A percentile compares a stretch with the other conserved stretches of the same genome.
These are phyloP conservation scores for Sarcophaga caerulescens DNA, from an alignment of 2,888 invertebrate genomes.

Conservation along the genomic window DNA sequence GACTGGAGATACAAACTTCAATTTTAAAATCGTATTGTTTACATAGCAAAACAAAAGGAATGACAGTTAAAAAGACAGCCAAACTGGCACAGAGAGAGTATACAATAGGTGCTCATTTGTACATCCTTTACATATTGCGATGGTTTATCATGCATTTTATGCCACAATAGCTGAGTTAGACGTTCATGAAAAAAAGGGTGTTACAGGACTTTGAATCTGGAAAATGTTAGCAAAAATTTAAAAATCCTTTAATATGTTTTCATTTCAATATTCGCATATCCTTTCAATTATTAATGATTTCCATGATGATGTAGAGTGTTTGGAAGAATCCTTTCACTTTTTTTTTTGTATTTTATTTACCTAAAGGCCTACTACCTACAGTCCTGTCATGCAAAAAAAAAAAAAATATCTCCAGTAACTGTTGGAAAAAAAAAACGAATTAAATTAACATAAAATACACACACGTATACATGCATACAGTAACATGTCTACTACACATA, in stretches of 20 bases:
- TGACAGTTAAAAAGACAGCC: slow-evolving; percentile 9
- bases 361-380: slow-evolving; percentile 54
- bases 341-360: slow-evolving; percentile 49
- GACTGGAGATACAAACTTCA: not conserved
- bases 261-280: slow-evolving; percentile 7
- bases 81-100: not conserved
- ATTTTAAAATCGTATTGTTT: slow-evolving; percentile 3
- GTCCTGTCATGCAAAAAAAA: slow-evolving; percentile 7
- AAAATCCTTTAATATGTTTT: slow-evolving; percentile 10
- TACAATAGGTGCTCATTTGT: not conserved
- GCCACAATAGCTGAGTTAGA: slow-evolving; percentile 21
- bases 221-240: slow-evolving; percentile 29
- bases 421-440: not conserved
- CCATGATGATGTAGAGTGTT: slow-evolving; percentile 4
- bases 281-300: slow-evolving; percentile 8
- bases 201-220: not conserved
- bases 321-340: slow-evolving; percentile 66
- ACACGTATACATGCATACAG: not conserved
- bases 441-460: slow-evolving; percentile 27
- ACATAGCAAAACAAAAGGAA: not conserved
- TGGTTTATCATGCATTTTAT: not conserved
- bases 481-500: not conserved
- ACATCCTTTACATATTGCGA: slow-evolving; percentile 18
- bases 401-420: slow-evolving; percentile 18
- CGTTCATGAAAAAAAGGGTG: slow-evolving; percentile 1